A percentile compares a stretch with the other conserved stretches of the same genome.
phyloP scores from a whole-genome alignment of 2,888 invertebrate species.

The Actias luna region DNA sequence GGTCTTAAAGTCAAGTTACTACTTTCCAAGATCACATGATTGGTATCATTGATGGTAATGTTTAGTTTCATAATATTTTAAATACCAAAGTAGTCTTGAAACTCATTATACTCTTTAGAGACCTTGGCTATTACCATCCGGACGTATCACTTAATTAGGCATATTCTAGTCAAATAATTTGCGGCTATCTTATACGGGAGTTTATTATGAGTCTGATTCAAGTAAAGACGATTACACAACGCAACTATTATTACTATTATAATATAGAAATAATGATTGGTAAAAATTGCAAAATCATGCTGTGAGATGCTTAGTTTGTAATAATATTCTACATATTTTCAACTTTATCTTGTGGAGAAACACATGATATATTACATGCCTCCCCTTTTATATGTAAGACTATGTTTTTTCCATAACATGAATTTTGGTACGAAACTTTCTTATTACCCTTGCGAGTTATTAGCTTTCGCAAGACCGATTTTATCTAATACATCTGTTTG shows the following conservation, averaged over 20 bases:
- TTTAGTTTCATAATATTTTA: background rate
- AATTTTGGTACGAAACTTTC: background rate
- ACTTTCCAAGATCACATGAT: background rate
- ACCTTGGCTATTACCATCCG: background rate
- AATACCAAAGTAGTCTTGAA: no score
- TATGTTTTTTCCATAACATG: background rate
- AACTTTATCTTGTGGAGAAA: background rate
- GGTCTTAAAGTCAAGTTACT: background rate
- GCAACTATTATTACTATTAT: no score
- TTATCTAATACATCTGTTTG: slow-evolving; percentile 3
- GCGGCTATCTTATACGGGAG: no score
- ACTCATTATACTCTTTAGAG: background rate
- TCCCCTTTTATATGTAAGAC: background rate
- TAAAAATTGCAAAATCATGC: background rate
- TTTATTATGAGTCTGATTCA: no score
- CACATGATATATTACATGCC: background rate
- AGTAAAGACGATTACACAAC: no score
- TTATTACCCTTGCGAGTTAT: background rate
- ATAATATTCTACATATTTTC: background rate
- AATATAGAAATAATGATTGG: no score
- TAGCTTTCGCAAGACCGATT: background rate
- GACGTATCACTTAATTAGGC: background rate
- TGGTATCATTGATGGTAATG: background rate
- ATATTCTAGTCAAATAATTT: no score
- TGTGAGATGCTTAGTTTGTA: background rate